Evolutionary conservation across 2,113 vertebrate species (phyloP).

Genomic region (Tragulus kanchil): DNA sequence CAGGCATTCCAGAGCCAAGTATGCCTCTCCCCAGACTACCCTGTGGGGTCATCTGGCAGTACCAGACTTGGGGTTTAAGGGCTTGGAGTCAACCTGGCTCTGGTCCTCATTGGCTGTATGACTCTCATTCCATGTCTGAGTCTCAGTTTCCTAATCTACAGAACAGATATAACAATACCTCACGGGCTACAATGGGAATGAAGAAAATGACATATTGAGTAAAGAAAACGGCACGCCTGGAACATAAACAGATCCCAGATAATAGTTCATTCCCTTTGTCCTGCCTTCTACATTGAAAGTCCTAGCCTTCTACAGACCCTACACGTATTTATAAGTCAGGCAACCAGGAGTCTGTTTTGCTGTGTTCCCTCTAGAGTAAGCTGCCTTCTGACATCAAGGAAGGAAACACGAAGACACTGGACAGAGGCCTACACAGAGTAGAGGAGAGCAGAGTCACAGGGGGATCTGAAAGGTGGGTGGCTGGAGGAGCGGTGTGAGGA

Average conservation of each 20-base stretch:
- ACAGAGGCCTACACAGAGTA: neutral
- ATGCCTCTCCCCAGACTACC: neutral
- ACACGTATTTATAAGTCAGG: too few relatives aligned
- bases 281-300: neutral
- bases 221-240: neutral
- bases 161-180: neutral
- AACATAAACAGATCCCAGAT: neutral
- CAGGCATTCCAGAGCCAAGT: neutral
- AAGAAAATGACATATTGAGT: neutral
- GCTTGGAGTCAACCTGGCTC: neutral
- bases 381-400: slow-evolving; percentile 39
- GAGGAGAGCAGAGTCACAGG: neutral
- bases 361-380: slow-evolving; percentile 31
- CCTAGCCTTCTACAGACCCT: too few relatives aligned
- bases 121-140: slow-evolving; percentile 24
- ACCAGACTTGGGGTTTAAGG: neutral
- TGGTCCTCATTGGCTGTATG: neutral
- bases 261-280: neutral
- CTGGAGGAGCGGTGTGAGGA: neutral
- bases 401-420: neutral
- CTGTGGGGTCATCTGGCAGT: neutral
- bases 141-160: slow-evolving; percentile 28
- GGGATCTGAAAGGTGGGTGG: neutral
- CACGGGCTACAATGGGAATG: neutral
- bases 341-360: too few relatives aligned